phyloP scores from a whole-genome alignment of 2,113 vertebrate genomes.

The Corythoichthys intestinalis region DNA sequence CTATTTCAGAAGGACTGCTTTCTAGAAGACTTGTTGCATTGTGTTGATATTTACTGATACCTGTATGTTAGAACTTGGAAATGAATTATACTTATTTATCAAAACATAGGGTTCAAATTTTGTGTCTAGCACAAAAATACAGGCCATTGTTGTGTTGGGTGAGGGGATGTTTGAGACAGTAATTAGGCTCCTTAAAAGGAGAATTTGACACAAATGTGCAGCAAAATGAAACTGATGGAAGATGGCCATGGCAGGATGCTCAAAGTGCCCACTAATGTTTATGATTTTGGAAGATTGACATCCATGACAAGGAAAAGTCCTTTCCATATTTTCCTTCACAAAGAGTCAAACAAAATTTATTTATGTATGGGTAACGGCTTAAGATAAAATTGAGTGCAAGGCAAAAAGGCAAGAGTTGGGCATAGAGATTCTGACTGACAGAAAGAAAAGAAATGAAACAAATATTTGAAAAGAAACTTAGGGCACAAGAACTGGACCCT shows the following conservation, averaged over 20 bases:
- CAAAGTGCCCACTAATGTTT: conserved; percentile 9
- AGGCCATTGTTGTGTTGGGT: too few species aligned
- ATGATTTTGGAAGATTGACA: conserved; percentile 6
- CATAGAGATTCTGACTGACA: conserved; percentile 8
- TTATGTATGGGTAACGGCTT: background rate
- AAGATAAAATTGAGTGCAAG: background rate
- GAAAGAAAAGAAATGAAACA: conserved; percentile 10
- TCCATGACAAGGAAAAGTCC: background rate
- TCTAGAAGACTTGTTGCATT: too few species aligned
- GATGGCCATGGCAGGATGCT: background rate
- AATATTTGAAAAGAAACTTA: conserved; percentile 11
- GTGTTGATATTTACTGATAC: too few species aligned
- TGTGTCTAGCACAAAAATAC: too few species aligned
- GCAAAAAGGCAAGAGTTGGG: background rate
- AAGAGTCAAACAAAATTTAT: conserved; percentile 1
- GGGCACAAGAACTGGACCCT: conserved; percentile 13
- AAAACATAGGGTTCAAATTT: too few species aligned
- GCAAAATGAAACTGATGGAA: conserved; percentile 12
- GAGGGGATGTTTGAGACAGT: background rate
- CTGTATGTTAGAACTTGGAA: too few species aligned
- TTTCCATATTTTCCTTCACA: background rate
- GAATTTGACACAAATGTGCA: background rate
- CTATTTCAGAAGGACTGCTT: too few species aligned
- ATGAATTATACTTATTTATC: too few species aligned
- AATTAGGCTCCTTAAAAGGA: background rate